Conservation (phyloP, 2,797 vertebrate species). For the Alosa sapidissima region DNA sequence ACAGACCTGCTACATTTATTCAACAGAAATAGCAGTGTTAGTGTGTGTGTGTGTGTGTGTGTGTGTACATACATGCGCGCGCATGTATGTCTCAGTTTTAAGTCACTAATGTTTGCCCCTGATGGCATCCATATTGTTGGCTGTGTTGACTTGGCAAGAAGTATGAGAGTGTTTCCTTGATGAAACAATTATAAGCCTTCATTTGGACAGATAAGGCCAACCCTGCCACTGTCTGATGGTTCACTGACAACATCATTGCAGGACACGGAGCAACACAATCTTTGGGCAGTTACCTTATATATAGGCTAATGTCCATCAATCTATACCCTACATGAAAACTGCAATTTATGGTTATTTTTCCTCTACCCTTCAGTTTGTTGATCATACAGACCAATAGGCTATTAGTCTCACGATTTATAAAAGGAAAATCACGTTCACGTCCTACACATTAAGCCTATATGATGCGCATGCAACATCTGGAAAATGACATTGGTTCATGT, state of each 20-base stretch:
- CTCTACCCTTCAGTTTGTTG: neutral
- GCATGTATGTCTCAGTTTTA: neutral
- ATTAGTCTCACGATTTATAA: neutral
- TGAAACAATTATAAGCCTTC: neutral
- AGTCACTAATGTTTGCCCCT: neutral
- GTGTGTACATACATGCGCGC: no score
- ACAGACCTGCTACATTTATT: neutral
- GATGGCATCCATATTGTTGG: neutral
- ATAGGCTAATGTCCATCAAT: neutral
- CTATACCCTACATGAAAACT: neutral
- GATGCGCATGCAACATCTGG: neutral
- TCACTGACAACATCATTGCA: neutral
- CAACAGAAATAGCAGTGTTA: neutral
- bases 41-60: neutral
- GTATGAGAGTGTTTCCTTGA: neutral
- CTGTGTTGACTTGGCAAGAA: neutral
- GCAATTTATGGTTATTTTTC: neutral
- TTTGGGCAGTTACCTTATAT: neutral
- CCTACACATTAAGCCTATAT: no score
- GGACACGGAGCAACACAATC: neutral
- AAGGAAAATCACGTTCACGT: neutral
- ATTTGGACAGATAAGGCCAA: neutral
- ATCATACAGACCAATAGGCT: neutral
- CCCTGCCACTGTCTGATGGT: neutral
- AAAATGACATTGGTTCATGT: neutral